Conservation (phyloP, 2,888 invertebrate genomes). For the Colletes collaris region DNA sequence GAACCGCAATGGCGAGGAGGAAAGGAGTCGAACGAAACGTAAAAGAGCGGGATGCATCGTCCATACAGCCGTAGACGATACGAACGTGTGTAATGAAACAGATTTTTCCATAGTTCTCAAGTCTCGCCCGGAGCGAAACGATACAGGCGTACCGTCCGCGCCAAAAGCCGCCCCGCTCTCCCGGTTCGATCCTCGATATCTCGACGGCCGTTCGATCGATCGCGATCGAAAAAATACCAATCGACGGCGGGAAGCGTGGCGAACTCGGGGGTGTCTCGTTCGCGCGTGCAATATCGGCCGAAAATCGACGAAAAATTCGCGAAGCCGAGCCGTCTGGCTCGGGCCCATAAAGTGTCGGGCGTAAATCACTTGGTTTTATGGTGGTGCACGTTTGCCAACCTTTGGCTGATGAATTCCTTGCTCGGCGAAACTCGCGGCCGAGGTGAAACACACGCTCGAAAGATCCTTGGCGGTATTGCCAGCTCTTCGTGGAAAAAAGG, state of each 20-base stretch:
- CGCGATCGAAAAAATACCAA: slow-evolving; percentile 6
- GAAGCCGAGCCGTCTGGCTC: slow-evolving; percentile 79
- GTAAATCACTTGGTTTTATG: slow-evolving; percentile 83
- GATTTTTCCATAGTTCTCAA: slow-evolving; percentile 70
- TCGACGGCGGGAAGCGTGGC: slow-evolving; percentile 24
- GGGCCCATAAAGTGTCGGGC: slow-evolving; percentile 82
- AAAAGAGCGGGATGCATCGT: slow-evolving; percentile 23
- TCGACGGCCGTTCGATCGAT: background rate
- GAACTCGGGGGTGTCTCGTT: slow-evolving; percentile 36
- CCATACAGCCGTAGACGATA: slow-evolving; percentile 32
- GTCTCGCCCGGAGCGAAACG: slow-evolving; percentile 62
- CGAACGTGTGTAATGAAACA: slow-evolving; percentile 69
- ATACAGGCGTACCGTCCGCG: slow-evolving; percentile 53
- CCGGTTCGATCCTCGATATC: slow-evolving; percentile 5
- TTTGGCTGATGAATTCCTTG: slow-evolving; percentile 83
- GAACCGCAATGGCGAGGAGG: slow-evolving; percentile 9
- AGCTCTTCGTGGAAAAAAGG: slow-evolving; percentile 58
- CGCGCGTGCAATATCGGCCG: slow-evolving; percentile 47
- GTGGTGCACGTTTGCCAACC: slow-evolving; percentile 82
- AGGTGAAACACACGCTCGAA: slow-evolving; percentile 50
- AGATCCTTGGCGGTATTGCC: slow-evolving; percentile 53
- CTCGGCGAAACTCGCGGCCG: slow-evolving; percentile 67
- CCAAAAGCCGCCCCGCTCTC: background rate
- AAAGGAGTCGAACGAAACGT: slow-evolving; percentile 9
- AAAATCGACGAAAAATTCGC: slow-evolving; percentile 82